Conservation (phyloP, 1,140 invertebrate genomes). For the Aphidius gifuensis region DNA sequence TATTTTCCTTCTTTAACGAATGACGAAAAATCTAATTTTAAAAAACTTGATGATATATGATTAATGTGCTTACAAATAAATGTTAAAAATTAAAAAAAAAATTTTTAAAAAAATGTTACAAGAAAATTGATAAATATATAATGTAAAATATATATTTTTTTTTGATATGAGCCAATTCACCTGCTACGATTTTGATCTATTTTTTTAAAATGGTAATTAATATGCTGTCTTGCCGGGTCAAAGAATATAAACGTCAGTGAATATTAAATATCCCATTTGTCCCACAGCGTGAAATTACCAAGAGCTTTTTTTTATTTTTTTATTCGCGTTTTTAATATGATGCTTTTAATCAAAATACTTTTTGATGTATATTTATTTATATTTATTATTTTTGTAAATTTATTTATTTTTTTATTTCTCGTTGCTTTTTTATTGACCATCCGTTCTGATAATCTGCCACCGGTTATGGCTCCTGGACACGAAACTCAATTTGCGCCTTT, state of each 20-base stretch:
- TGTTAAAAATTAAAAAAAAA: background rate
- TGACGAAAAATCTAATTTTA: too few relatives aligned
- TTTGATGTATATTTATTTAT: background rate
- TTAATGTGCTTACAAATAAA: background rate
- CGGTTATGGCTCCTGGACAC: constrained; percentile 24
- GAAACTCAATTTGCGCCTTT: constrained; percentile 24
- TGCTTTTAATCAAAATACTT: too few relatives aligned
- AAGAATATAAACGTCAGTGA: constrained; percentile 18
- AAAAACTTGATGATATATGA: too few relatives aligned
- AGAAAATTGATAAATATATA: constrained; percentile 9
- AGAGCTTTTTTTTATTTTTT: constrained; percentile 11
- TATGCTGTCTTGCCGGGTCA: constrained; percentile 8
- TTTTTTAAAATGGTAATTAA: constrained; percentile 10
- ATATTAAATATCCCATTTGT: constrained; percentile 28
- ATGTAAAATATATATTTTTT: background rate
- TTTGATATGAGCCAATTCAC: background rate
- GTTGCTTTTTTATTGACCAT: constrained; percentile 4
- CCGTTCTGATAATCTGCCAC: constrained; percentile 21
- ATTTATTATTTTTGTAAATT: background rate
- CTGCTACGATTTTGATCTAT: constrained; percentile 16
- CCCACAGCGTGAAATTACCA: constrained; percentile 27
- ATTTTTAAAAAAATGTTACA: background rate
- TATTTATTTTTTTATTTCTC: constrained; percentile 4
- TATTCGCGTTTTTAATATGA: background rate
- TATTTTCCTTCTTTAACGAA: background rate